Evolutionary conservation across 2,797 vertebrate species (phyloP).

Genomic region (Squalus acanthias): DNA sequence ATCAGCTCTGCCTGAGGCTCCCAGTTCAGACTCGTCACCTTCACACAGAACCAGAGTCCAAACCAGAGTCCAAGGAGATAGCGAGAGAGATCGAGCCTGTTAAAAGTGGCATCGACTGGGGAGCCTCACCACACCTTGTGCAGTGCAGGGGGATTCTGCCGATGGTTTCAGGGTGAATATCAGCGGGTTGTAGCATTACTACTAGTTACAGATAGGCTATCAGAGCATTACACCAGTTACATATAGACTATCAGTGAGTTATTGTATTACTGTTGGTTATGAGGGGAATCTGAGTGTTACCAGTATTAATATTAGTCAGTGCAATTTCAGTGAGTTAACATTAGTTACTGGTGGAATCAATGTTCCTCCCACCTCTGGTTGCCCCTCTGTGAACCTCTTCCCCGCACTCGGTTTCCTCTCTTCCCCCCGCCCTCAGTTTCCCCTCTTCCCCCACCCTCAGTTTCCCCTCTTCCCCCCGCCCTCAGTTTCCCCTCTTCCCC

Average conservation of each 20-base stretch:
- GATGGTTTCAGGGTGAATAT: neutral
- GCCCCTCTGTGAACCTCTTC: neutral
- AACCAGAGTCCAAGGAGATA: neutral
- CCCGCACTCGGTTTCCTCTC: neutral
- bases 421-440: neutral
- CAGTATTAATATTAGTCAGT: neutral
- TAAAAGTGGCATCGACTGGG: neutral
- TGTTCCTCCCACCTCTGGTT: neutral
- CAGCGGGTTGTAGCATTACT: neutral
- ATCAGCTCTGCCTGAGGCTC: neutral
- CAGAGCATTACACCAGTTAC: neutral
- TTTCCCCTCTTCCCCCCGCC: neutral
- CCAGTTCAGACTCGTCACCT: neutral
- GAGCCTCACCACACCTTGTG: neutral
- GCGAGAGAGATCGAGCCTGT: neutral
- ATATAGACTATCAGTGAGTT: neutral
- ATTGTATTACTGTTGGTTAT: neutral
- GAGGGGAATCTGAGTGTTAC: neutral
- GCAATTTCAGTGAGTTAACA: neutral
- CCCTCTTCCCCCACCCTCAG: no score
- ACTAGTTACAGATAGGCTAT: neutral
- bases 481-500: neutral
- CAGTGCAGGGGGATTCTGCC: neutral
- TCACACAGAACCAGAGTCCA: no score
- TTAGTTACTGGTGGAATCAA: neutral